Percentiles rank a stretch among this genome's conserved stretches.
Conservation (phyloP, 2,888 invertebrate species). For the Cordylochernes scorpioides region DNA sequence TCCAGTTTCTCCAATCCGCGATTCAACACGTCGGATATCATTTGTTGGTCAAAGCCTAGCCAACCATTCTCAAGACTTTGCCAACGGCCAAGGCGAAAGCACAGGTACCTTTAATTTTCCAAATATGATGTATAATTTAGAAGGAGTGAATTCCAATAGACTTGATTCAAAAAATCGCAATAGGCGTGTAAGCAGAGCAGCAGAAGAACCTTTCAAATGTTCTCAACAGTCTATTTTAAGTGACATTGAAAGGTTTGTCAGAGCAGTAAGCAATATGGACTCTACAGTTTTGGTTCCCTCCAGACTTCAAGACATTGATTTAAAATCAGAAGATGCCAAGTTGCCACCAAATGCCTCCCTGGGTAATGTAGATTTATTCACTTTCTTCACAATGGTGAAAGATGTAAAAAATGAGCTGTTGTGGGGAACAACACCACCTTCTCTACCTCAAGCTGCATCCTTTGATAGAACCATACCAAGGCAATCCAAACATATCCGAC, state of each 20-base stretch:
- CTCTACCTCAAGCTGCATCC: no score
- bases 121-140: no score
- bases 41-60: slow-evolving; percentile 10
- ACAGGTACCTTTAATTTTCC: no score
- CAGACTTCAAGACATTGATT: slow-evolving; percentile 21
- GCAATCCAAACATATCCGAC: slow-evolving; percentile 12
- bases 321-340: no score
- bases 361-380: slow-evolving; percentile 14
- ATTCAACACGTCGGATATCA: slow-evolving; percentile 10
- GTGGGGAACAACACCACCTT: no score
- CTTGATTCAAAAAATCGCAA: no score
- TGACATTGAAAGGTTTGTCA: slow-evolving; percentile 21
- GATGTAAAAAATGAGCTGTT: slow-evolving; percentile 21
- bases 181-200: slow-evolving; percentile 11
- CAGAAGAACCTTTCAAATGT: slow-evolving; percentile 17
- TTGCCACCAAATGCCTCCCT: slow-evolving; percentile 13
- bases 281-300: slow-evolving; percentile 23
- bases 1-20: slow-evolving; percentile 9
- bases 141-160: no score
- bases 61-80: no score
- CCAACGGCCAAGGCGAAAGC: no score
- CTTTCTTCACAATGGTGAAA: slow-evolving; percentile 21
- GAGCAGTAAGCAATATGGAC: slow-evolving; percentile 22
- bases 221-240: slow-evolving; percentile 63
- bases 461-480: no score